phyloP scores from a whole-genome alignment of 1,140 invertebrate genomes.

The Euborellia annulipes region DNA sequence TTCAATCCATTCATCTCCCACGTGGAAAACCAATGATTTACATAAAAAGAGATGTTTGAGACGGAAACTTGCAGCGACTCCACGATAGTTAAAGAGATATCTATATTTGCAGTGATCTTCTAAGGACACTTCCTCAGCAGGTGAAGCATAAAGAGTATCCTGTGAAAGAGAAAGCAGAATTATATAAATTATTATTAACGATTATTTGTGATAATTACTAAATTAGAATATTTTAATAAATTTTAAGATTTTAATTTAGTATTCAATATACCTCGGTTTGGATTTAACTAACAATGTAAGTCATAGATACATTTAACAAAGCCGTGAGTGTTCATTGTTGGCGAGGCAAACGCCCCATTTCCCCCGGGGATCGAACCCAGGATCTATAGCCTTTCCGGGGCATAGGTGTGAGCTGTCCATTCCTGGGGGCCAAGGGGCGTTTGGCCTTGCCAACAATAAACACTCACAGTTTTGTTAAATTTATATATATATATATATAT shows the following conservation, averaged over 20 bases:
- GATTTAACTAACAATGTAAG: neutral
- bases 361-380: too few relatives aligned
- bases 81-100: slow-evolving; percentile 91
- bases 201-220: slow-evolving; percentile 6
- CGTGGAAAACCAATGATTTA: slow-evolving; percentile 87
- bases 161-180: slow-evolving; percentile 27
- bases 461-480: too few relatives aligned
- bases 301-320: too few relatives aligned
- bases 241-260: neutral
- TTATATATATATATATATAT: too few relatives aligned
- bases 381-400: too few relatives aligned
- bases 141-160: slow-evolving; percentile 69
- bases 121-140: slow-evolving; percentile 74
- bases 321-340: too few relatives aligned
- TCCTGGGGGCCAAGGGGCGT: too few relatives aligned
- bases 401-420: too few relatives aligned
- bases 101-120: slow-evolving; percentile 89
- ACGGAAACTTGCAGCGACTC: slow-evolving; percentile 93
- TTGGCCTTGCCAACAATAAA: too few relatives aligned
- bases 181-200: slow-evolving; percentile 4
- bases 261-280: neutral
- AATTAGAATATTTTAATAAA: too few relatives aligned
- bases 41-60: slow-evolving; percentile 93
- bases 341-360: too few relatives aligned
- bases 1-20: slow-evolving; percentile 87